Base-by-base conservation (phyloP, 1,140 invertebrate genomes). In the Orussus abietinus region DNA sequence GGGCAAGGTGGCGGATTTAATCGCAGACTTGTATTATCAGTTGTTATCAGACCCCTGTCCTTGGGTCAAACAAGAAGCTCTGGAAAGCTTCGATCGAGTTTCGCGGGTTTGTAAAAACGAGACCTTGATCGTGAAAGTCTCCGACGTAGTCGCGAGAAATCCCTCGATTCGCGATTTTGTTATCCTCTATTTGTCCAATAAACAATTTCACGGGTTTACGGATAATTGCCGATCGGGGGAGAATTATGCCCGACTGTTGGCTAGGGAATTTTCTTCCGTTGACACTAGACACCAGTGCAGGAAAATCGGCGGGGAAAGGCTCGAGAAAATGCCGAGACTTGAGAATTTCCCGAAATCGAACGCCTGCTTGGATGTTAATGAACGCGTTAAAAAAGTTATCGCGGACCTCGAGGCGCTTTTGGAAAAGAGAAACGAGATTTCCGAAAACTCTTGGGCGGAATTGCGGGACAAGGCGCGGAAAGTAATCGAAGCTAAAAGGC, bases 1-100 rank as follows among this genome's bases (percentile, higher is more conserved):
- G 1, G 0, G 38, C 1, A 40, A 26, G 14, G 19, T 49, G 0
- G 40, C 22, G 3, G 34, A 46, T 6, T 43, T 29, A 4, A 31
- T 66, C 4, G 46, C 52, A 0, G 57, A 57, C 17, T 36, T 70
- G 3, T 62, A 62, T 11, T 55, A 47, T 32, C 38, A 22, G 2
- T 29, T 72, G 5, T 4, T 72, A 0, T 48, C 55, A 19, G 59
- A 68, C 11, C 45, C 54, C 0, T 43, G 59, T 26, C 50, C 56
- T 0, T 53, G 53, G 37, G 53, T 69, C 1, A 45, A 36, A 5
- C 66, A 72, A 39, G 60, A 66, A 21, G 56, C 55, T 0, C 38
- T 69, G 1, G 64, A 68, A 25, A 56, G 52, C 18, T 69, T 69
- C 13, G 57, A 67, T 4, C 4, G 54, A 1, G 35, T 66, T 1